Conservation (phyloP, 92 coral and sea anemone genomes). For the Epizoanthus ramosus region DNA sequence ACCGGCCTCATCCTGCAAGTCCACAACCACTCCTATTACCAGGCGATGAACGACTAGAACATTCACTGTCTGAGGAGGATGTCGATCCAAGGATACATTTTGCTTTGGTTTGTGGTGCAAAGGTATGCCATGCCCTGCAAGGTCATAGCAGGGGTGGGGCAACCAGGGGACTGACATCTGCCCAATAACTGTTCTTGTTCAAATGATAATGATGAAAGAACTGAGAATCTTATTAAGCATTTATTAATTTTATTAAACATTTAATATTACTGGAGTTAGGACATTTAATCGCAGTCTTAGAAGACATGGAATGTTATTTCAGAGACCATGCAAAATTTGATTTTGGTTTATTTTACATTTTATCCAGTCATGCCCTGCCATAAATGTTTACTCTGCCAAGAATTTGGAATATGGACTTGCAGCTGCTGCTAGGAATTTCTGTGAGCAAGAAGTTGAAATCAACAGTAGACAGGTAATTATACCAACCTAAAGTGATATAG, state of each 20-base stretch:
- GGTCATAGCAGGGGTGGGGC: background rate
- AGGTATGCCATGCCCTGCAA: conserved; percentile 49
- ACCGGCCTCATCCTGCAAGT: conserved; percentile 87
- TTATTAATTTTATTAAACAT: no score
- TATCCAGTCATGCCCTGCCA: conserved; percentile 93
- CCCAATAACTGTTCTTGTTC: no score
- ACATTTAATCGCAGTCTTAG: no score
- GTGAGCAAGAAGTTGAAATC: conserved; percentile 80
- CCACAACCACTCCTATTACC: conserved; percentile 64
- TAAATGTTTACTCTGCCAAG: conserved; percentile 77
- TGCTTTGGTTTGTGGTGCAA: conserved; percentile 98
- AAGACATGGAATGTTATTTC: no score
- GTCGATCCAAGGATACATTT: conserved; percentile 96
- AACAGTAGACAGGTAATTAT: conserved; percentile 44
- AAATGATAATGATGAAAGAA: no score
- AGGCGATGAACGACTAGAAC: conserved; percentile 72
- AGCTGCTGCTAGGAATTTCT: conserved; percentile 85
- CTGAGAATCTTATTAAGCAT: no score
- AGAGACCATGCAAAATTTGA: background rate
- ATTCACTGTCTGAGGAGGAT: conserved; percentile 52
- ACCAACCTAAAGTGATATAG: no score
- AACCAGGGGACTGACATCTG: no score
- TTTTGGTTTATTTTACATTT: background rate
- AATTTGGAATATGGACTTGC: conserved; percentile 77
- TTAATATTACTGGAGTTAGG: no score